Evolutionary conservation across 2,113 vertebrate genomes (phyloP), one percentile per base, ranked within the genome.

Genomic region (Paramisgurnus dabryanus): DNA sequence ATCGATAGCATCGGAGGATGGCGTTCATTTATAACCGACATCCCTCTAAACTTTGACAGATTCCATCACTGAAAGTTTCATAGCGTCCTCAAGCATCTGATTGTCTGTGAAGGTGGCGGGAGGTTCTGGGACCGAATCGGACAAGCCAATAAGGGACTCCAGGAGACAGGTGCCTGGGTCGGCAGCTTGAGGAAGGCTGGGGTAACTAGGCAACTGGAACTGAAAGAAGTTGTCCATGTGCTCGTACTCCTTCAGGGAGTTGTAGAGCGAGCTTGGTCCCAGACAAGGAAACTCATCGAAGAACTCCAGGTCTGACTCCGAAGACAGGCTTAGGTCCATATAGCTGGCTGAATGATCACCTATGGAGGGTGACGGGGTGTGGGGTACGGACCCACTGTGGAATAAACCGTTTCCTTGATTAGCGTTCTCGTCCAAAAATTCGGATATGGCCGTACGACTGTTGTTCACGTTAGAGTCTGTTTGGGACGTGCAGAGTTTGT

Each of bases 281-380:
- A 98, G 94, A 85, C 96, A 96, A 0, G 96, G 95, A 87, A 98
- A 95, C 4, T 95, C 93, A 58, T 98, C 95, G 45, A 98, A 95
- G 83, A 99, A 95, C 89, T 99, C 96, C 78, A 99, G 90, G 80
- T 96, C 95, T 12, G 97, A 96, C 7, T 95, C 95, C 4, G 97
- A 98, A 1, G 95, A 95, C 67, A 96, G 93, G 88, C 96, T 98
- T 85, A 97, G 93, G 89, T 99, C 98, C 40, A 94, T 93, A 1
- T 97, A 97, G 88, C 91, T 95, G 34, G 93, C 94, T 2, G 93
- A 93, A 0, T 90, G 92, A 8, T 97, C 95, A 0, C 27, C 3
- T 34, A 89, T 18, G 0, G 91, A 86, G 41, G 94, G 90, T 0
- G 91, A 93, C 12, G 91, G 84, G 0, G 92, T 93, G 85, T 90